A percentile compares a stretch with the other conserved stretches of the same genome.
Evolutionary conservation across 2,888 invertebrate species (phyloP).

Genomic region (Andrena haemorrhoa): DNA sequence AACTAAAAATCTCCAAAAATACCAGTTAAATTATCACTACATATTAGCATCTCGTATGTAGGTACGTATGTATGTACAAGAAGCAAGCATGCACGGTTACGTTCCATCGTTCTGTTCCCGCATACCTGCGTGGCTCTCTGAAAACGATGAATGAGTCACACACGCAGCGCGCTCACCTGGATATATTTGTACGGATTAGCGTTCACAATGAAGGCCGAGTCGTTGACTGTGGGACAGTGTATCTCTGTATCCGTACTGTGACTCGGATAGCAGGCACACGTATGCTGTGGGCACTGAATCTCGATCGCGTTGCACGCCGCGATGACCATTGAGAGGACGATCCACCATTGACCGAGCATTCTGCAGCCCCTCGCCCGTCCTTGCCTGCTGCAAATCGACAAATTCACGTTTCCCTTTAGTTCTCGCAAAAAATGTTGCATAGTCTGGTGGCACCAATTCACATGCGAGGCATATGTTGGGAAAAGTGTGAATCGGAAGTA

Average conservation of each 20-base stretch:
- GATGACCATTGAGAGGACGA: slow-evolving; percentile 26
- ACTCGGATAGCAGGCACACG: slow-evolving; percentile 50
- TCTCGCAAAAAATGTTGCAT: too few relatives aligned
- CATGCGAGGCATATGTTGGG: background rate
- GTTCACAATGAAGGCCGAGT: slow-evolving; percentile 63
- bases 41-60: too few relatives aligned
- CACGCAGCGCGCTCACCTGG: slow-evolving; percentile 40
- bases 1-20: too few relatives aligned
- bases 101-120: background rate
- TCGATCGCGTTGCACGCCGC: slow-evolving; percentile 20
- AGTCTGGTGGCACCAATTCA: too few relatives aligned
- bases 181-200: slow-evolving; percentile 61
- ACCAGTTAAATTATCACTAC: too few relatives aligned
- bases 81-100: background rate
- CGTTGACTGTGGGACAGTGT: slow-evolving; percentile 56
- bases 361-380: slow-evolving; percentile 4
- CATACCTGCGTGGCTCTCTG: background rate
- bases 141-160: slow-evolving; percentile 40
- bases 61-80: too few relatives aligned
- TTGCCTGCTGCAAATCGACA: slow-evolving; percentile 23
- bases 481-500: slow-evolving; percentile 31
- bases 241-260: slow-evolving; percentile 61
- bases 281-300: slow-evolving; percentile 41
- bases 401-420: background rate
- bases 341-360: slow-evolving; percentile 44